Percentiles rank a stretch among this genome's conserved stretches.
These are phyloP conservation scores for Aythya baeri DNA, from an alignment of 2,113 vertebrate species.

Conservation along the genomic window DNA sequence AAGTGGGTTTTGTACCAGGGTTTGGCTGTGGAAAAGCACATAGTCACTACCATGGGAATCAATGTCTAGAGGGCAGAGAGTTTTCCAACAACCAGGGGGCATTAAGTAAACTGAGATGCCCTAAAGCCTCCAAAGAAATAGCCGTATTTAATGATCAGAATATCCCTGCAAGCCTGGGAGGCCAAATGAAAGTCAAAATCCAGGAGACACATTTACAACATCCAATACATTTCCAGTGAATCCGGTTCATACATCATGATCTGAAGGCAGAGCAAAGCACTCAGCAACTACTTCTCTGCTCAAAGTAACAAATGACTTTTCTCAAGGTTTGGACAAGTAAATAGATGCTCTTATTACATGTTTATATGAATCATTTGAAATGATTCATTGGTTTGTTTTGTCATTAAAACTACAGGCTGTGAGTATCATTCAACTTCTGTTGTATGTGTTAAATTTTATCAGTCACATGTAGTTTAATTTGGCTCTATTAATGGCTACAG, in stretches of 20 bases:
- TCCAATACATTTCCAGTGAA: neutral
- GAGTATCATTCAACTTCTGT: neutral
- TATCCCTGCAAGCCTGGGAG: neutral
- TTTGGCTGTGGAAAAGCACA: neutral
- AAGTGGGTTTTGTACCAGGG: neutral
- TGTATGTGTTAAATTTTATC: conserved; percentile 15
- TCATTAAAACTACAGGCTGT: conserved; percentile 6
- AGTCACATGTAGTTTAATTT: conserved; percentile 29
- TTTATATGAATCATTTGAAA: conserved; percentile 25
- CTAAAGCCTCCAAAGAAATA: neutral
- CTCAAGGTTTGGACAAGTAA: conserved; percentile 23
- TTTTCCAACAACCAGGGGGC: neutral
- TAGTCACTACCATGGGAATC: neutral
- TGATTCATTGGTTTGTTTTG: conserved; percentile 58
- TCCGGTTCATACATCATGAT: conserved; percentile 4
- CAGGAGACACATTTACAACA: neutral
- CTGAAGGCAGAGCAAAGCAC: conserved; percentile 26
- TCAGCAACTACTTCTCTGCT: neutral
- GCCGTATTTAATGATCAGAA: neutral
- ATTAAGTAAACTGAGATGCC: neutral
- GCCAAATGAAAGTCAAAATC: conserved; percentile 23
- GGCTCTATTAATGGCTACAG: neutral
- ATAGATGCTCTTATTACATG: conserved; percentile 21
- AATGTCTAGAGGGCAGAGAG: neutral
- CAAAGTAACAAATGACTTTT: conserved; percentile 23